These are phyloP conservation scores for Lasaia peninsularis DNA, from an alignment of 1,140 invertebrate species.

Conservation along the genomic window DNA sequence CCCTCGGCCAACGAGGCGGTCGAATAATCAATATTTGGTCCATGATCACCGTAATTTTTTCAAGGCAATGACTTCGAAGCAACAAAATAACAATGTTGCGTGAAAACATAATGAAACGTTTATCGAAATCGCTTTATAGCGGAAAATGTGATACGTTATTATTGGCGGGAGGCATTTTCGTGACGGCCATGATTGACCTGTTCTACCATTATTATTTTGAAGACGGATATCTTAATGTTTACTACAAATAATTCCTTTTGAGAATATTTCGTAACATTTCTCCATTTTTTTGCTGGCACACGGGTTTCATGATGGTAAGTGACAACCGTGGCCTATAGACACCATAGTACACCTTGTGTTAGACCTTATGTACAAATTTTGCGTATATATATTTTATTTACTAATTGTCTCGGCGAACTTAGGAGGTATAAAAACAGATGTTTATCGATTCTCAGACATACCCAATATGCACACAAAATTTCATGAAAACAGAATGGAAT, in stretches of 20 bases:
- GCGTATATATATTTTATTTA: too few species aligned
- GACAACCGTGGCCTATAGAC: too few species aligned
- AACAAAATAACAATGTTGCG: slow-evolving; percentile 39
- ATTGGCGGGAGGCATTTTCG: slow-evolving; percentile 32
- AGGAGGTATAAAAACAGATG: too few species aligned
- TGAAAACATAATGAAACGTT: slow-evolving; percentile 43
- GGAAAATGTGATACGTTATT: slow-evolving; percentile 44
- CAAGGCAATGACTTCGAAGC: slow-evolving; percentile 16
- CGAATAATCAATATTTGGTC: neutral
- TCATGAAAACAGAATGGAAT: too few species aligned
- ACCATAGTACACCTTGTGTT: too few species aligned
- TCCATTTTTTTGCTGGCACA: too few species aligned
- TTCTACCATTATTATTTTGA: slow-evolving; percentile 21
- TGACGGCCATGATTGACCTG: slow-evolving; percentile 48
- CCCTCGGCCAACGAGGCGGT: too few species aligned
- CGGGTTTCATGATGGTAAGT: too few species aligned
- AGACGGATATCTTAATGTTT: slow-evolving; percentile 14
- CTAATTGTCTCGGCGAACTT: too few species aligned
- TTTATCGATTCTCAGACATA: too few species aligned
- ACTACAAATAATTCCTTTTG: neutral
- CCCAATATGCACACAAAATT: too few species aligned
- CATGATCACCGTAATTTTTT: slow-evolving; percentile 10
- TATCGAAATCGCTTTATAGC: slow-evolving; percentile 51
- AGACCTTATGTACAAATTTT: too few species aligned
- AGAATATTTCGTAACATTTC: neutral